Base-by-base conservation (phyloP, 2,888 invertebrate genomes). In the Lobophora halterata region DNA sequence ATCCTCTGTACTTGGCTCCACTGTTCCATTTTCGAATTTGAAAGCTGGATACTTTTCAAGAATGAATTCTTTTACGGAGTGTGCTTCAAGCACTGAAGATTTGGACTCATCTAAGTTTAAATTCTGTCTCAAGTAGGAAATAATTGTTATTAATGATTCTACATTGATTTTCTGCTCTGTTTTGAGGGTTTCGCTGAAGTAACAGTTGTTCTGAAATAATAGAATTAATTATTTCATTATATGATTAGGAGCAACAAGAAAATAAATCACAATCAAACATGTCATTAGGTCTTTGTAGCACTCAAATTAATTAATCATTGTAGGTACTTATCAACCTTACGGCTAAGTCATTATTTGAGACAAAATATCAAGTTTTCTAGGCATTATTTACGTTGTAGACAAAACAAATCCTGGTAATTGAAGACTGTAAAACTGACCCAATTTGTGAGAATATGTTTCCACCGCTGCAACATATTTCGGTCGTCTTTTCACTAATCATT, bases 41-140 rank as follows among this genome's bases (percentile, higher is more conserved):
- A 89, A 89, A 21, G 74, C 69, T 2, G 90, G 90, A 66, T 88
- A 90, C 58, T 85, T 87, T 45, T 85, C 86, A 26, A 52, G 19
- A 19, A 86, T 60, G 46, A 87, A 87, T 37, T 79, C 82, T 39
- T 77, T 67, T 2, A 86, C 55, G 5, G 79, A 79, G 13, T 72
- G 66, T 2, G 81, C 83, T 55, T 75, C 76, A 26, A 86, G 58
- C 29, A 66, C 44, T 1, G 85, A 79, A 6, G 86, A 85, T 56
- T 77, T 83, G 1, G 83, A 81, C 42, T 82, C 81, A 14, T 82
- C 75, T 25, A 82, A 70, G 53, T 70, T 80, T 8, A 81, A 57
- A 41, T 80, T 86, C 51, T 79, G 72, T 42, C 78, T 72, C 50
- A 85, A 65, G 58, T 79, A 73, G 18, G 74, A 71, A 57, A 87